A percentile compares a stretch with the other conserved stretches of the same genome.
Conservation (phyloP, 2,113 vertebrate species). For the Emydocephalus ijimae region DNA sequence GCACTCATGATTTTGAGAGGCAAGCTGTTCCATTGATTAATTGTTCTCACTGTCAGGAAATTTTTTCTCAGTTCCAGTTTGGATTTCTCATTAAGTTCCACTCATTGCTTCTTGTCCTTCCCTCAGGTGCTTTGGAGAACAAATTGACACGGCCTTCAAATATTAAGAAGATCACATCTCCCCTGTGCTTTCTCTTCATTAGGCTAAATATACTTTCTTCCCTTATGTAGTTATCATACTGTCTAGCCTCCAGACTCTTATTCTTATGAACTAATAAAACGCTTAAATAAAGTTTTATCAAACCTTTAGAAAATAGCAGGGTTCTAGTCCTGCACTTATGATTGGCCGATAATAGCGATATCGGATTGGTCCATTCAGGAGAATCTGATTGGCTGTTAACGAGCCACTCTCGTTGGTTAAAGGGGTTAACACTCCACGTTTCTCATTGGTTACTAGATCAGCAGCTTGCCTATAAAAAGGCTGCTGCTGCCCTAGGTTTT, state of each 20-base stretch:
- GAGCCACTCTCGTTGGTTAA: too few relatives aligned
- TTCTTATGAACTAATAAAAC: too few relatives aligned
- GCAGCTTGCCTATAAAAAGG: too few relatives aligned
- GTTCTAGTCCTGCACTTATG: too few relatives aligned
- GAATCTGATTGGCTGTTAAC: too few relatives aligned
- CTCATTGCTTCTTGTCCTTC: not conserved
- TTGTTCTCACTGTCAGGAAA: not conserved
- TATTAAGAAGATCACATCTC: not conserved
- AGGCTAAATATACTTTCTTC: not conserved
- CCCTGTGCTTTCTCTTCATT: not conserved
- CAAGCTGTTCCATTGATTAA: not conserved
- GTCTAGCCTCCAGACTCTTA: not conserved
- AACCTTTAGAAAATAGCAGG: too few relatives aligned
- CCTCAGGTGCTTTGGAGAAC: not conserved
- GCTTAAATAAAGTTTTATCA: too few relatives aligned
- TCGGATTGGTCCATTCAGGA: too few relatives aligned
- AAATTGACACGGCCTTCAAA: not conserved
- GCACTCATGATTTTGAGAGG: not conserved
- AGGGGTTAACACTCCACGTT: too few relatives aligned
- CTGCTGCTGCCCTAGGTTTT: too few relatives aligned
- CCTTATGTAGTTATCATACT: not conserved
- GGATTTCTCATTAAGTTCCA: not conserved
- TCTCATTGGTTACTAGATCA: too few relatives aligned
- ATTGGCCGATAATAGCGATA: too few relatives aligned
- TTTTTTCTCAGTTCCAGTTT: not conserved